Evolutionary conservation across 2,797 vertebrate genomes (phyloP), one percentile per base, ranked within the genome.

Genomic region (Sphenopsis melanotis): DNA sequence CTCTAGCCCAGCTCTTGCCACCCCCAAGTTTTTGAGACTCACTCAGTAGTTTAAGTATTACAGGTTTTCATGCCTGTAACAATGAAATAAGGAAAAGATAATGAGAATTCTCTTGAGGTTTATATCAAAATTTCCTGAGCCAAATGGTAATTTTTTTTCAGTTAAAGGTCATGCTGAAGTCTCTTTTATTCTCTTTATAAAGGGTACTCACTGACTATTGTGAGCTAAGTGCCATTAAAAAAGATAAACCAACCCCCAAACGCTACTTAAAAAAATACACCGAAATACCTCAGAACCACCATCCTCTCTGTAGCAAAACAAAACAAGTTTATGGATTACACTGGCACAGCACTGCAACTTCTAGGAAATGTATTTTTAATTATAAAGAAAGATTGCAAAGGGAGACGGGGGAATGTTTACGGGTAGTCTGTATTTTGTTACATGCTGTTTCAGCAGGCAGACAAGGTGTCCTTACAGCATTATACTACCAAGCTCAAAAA

Each of bases 361-460:
- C 96, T 74, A 94, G 90, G 94, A 92, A 95, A 92, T 87, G 72
- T 60, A 77, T 81, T 85, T 96, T 92, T 95, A 94, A 96, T 96
- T 89, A 91, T 39, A 90, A 87, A 82, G 87, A 72, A 78, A 70
- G 87, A 87, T 70, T 92, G 65, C 75, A 81, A 83, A 92, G 69
- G 65, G 53, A 89, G 77, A 66, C 9, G 6, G 29, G 26, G 49
- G 63, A 74, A 80, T n/a, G 32, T 90, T 96, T 95, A 90, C 1
- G 1, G 70, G 76, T 86, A 92, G 88, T 29, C 16, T 27, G 27
- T 56, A 49, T 89, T 94, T 78, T 90, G 70, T 50, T 84, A 75
- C 57, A 52, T 57, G 87, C 89, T 88, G 78, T 86, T 93, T 95
- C 90, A 96, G 87, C 88, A 95, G 64, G 36, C 81, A 94, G 85